Evolutionary conservation across 1,140 invertebrate species (phyloP).

Genomic region (Calliopsis andreniformis): DNA sequence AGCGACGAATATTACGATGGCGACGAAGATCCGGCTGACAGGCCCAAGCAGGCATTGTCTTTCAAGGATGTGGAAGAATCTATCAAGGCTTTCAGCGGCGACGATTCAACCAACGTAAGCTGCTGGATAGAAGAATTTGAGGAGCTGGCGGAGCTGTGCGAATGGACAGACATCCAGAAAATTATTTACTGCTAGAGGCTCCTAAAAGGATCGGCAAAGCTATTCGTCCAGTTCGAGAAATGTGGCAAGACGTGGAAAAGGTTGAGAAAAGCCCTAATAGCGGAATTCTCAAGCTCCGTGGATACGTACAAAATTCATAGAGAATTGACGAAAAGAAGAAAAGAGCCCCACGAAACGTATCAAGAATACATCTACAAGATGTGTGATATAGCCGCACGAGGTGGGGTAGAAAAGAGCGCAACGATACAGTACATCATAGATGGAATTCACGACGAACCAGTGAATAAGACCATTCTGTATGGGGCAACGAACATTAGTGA

Average conservation of each 20-base stretch:
- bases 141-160: conserved; percentile 52
- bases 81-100: conserved; percentile 53
- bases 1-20: background rate
- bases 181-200: conserved; percentile 59
- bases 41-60: background rate
- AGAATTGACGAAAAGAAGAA: conserved; percentile 19
- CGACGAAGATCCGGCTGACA: background rate
- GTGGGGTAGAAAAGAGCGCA: conserved; percentile 51
- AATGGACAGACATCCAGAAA: conserved; percentile 55
- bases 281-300: conserved; percentile 51
- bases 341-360: conserved; percentile 1
- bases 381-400: conserved; percentile 58
- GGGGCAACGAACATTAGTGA: conserved; percentile 27
- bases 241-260: conserved; percentile 48
- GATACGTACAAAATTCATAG: conserved; percentile 48
- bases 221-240: conserved; percentile 56
- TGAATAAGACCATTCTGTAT: conserved; percentile 55
- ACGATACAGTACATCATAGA: too few relatives aligned
- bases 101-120: conserved; percentile 44
- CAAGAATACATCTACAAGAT: conserved; percentile 20
- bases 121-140: conserved; percentile 62
- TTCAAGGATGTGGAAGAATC: conserved; percentile 57
- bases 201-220: conserved; percentile 54
- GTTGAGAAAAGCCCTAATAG: conserved; percentile 46
- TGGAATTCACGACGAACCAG: conserved; percentile 53